A percentile compares a stretch with the other conserved stretches of the same genome.
These are phyloP conservation scores for Marcusenius ussheri DNA, from an alignment of 2,113 vertebrate genomes.

Conservation along the genomic window DNA sequence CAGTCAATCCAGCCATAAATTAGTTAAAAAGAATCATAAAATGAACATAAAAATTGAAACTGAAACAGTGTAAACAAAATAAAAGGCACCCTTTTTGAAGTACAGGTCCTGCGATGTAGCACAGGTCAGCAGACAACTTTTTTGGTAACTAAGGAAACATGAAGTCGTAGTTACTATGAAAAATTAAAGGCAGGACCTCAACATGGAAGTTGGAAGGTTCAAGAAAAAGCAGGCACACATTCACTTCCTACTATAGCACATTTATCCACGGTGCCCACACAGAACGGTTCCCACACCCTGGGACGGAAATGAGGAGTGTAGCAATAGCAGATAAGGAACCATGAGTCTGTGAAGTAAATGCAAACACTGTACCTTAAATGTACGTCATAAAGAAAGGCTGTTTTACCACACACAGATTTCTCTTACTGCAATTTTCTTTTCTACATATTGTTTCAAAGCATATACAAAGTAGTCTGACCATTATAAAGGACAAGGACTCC, in stretches of 20 bases:
- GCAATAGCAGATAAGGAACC: background rate
- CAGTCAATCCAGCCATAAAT: background rate
- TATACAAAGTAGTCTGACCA: background rate
- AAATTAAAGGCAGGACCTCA: background rate
- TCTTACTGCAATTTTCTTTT: background rate
- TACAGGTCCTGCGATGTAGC: background rate
- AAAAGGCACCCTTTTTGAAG: background rate
- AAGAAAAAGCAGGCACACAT: background rate
- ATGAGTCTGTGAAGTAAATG: background rate
- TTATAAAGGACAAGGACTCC: background rate
- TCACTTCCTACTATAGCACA: background rate
- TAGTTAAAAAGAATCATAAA: background rate
- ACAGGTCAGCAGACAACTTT: background rate
- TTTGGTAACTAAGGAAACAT: background rate
- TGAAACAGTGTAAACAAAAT: background rate
- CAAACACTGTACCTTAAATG: background rate
- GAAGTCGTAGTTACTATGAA: background rate
- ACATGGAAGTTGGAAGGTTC: background rate
- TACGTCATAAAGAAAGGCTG: background rate
- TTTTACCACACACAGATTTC: background rate
- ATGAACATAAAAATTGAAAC: background rate
- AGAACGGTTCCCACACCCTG: background rate
- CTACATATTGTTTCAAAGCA: background rate
- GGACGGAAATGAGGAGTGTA: background rate
- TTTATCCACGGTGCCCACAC: background rate